A percentile compares a stretch with the other conserved stretches of the same genome.
Evolutionary conservation across 2,888 invertebrate species (phyloP).

Genomic region (Quadroppia sp.): DNA sequence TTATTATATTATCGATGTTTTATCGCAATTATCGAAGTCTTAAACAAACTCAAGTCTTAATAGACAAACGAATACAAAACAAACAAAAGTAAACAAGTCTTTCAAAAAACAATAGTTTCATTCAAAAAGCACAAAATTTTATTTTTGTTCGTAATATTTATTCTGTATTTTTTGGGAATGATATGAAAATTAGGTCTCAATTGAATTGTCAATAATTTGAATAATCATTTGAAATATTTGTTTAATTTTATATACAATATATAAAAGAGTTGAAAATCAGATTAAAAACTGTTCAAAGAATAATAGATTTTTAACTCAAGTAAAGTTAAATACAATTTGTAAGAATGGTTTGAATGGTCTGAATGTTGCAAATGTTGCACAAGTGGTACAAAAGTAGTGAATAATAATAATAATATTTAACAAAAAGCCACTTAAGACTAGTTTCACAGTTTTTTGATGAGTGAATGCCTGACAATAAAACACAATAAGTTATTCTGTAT

Average conservation of each 20-base stretch:
- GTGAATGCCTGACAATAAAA: slow-evolving; percentile 21
- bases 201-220: too few species aligned
- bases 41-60: slow-evolving; percentile 27
- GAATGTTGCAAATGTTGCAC: background rate
- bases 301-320: too few species aligned
- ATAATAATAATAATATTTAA: slow-evolving; percentile 12
- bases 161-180: too few species aligned
- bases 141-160: background rate
- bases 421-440: slow-evolving; percentile 27
- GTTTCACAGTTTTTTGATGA: slow-evolving; percentile 2
- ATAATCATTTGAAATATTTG: too few species aligned
- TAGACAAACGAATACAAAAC: background rate
- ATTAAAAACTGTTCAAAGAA: too few species aligned
- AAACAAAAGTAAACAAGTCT: background rate
- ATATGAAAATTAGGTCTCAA: too few species aligned
- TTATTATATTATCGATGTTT: slow-evolving; percentile 15
- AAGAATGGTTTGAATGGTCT: background rate
- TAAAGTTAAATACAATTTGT: too few species aligned
- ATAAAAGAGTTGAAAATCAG: too few species aligned
- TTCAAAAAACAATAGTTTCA: background rate
- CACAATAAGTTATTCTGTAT: slow-evolving; percentile 1
- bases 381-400: slow-evolving; percentile 4
- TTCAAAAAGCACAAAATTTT: background rate
- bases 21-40: background rate
- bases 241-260: too few species aligned